Conservation (phyloP, 1,140 invertebrate genomes). For the Apocrypta bakeri region DNA sequence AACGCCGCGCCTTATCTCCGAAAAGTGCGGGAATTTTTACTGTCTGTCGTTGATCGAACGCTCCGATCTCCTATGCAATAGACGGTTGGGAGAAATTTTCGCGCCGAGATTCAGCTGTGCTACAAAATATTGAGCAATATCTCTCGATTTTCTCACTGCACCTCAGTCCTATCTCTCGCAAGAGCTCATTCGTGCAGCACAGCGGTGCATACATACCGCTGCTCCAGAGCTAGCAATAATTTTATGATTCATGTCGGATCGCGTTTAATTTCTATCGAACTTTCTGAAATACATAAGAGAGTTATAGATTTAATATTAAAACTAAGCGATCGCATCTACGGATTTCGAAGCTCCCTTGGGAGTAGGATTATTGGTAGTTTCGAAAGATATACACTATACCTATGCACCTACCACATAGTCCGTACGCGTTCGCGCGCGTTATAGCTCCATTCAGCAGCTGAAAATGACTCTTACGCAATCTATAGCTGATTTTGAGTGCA, state of each 20-base stretch:
- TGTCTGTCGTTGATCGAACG: not conserved
- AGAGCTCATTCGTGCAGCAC: not conserved
- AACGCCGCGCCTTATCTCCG: not conserved
- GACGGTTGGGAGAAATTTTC: conserved; percentile 22
- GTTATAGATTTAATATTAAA: conserved; percentile 20
- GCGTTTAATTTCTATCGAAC: conserved; percentile 15
- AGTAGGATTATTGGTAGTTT: conserved; percentile 1
- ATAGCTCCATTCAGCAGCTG: conserved; percentile 15
- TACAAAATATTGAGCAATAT: conserved; percentile 9
- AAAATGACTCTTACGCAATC: conserved; percentile 6
- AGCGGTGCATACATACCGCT: not conserved
- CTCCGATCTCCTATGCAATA: not conserved
- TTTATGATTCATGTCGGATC: conserved; percentile 29
- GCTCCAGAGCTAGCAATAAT: conserved; percentile 2
- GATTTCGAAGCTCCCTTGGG: not conserved
- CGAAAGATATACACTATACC: conserved; percentile 5
- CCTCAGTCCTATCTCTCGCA: not conserved
- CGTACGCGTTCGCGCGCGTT: not conserved
- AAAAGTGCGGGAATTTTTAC: conserved; percentile 7
- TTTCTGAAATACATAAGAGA: not conserved
- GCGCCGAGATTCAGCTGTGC: not conserved
- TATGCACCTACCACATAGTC: no score
- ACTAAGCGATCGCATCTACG: not conserved
- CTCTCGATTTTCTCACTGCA: not conserved
- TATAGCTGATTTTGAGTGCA: conserved; percentile 20